Conservation (phyloP, 1,140 invertebrate genomes). For the Heliconius eleuchia region DNA sequence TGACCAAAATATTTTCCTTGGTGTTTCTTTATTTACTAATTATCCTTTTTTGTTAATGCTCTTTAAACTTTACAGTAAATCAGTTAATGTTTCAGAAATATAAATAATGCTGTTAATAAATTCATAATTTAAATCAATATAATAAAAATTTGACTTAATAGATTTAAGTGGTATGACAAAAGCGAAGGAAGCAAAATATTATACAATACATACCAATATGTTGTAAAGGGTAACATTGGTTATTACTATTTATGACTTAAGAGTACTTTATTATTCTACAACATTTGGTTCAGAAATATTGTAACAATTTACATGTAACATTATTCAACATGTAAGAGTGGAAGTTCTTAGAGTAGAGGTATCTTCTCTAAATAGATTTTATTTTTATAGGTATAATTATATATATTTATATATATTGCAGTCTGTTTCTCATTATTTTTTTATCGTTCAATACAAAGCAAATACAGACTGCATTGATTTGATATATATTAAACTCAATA, state of each 20-base stretch:
- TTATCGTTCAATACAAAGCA: neutral
- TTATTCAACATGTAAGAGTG: constrained; percentile 1
- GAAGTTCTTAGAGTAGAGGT: neutral
- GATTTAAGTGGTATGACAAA: neutral
- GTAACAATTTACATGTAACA: constrained; percentile 21
- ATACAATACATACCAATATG: neutral
- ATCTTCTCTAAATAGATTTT: neutral
- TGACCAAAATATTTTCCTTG: neutral
- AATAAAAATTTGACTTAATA: neutral
- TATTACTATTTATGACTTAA: neutral
- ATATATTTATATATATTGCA: constrained; percentile 3
- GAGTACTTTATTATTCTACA: constrained; percentile 12
- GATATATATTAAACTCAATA: no score
- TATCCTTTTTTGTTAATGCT: neutral
- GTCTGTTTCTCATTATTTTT: neutral
- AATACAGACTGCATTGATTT: neutral
- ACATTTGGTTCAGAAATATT: constrained; percentile 32
- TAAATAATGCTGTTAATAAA: neutral
- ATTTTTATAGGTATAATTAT: neutral
- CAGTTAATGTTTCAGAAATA: neutral
- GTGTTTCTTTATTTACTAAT: constrained; percentile 10
- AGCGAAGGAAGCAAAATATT: neutral
- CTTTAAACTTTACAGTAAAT: neutral
- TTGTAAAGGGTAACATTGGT: neutral
- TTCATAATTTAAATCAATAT: no score